These are phyloP conservation scores for Phasia obesa DNA, from an alignment of 2,888 invertebrate species.

Conservation along the genomic window DNA sequence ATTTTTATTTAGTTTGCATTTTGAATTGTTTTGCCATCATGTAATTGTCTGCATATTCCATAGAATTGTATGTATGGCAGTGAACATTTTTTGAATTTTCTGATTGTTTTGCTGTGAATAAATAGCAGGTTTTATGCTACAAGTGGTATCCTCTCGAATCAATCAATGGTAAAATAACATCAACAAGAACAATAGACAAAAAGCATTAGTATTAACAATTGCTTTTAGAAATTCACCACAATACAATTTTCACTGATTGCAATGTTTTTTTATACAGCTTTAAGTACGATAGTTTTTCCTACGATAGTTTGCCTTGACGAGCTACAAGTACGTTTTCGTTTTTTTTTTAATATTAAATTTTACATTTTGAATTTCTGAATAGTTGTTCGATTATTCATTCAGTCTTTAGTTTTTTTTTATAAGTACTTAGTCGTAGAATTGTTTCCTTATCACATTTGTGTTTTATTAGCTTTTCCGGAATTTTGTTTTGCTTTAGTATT, in stretches of 20 bases:
- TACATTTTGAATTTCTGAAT: too few relatives aligned
- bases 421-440: neutral
- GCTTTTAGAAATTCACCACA: slow-evolving; percentile 38
- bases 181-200: slow-evolving; percentile 28
- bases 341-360: too few relatives aligned
- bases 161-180: slow-evolving; percentile 48
- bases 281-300: neutral
- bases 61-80: slow-evolving; percentile 28
- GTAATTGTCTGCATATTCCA: slow-evolving; percentile 52
- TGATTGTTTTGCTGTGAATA: slow-evolving; percentile 10
- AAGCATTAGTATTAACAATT: slow-evolving; percentile 7
- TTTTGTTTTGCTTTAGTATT: slow-evolving; percentile 34
- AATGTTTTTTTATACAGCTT: neutral
- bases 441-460: neutral
- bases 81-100: neutral
- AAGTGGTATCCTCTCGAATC: slow-evolving; percentile 28
- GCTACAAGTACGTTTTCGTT: neutral
- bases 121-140: slow-evolving; percentile 14
- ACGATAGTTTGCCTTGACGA: neutral
- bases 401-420: neutral
- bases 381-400: neutral
- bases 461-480: slow-evolving; percentile 28
- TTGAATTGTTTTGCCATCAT: slow-evolving; percentile 39
- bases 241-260: slow-evolving; percentile 49
- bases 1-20: neutral